Percentiles rank a stretch among this genome's conserved stretches.
phyloP scores from a whole-genome alignment of 1,140 invertebrate species.

The Drosophila sucinea region DNA sequence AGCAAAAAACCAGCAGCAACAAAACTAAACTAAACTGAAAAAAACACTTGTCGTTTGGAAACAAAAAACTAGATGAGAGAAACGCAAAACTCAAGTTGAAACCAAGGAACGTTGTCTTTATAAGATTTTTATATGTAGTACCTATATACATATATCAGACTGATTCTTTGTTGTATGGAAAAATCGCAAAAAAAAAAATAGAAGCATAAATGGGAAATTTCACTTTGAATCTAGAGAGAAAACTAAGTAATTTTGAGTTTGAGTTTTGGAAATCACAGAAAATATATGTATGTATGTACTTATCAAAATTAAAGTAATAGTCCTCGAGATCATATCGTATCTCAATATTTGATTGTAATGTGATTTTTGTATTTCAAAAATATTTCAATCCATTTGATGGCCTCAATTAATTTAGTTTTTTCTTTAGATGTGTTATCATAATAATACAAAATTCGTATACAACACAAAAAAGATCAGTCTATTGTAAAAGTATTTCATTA shows the following conservation, averaged over 20 bases:
- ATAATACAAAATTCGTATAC: background rate
- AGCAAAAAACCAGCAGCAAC: background rate
- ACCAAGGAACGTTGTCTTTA: background rate
- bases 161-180: conserved; percentile 10
- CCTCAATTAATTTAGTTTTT: background rate
- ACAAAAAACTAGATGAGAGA: background rate
- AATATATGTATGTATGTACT: too few species aligned
- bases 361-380: too few species aligned
- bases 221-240: conserved; percentile 3
- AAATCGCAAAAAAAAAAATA: background rate
- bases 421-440: background rate
- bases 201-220: background rate
- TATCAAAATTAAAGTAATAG: too few species aligned
- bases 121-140: background rate
- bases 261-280: background rate
- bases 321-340: too few species aligned
- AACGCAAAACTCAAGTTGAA: background rate
- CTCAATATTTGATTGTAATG: too few species aligned
- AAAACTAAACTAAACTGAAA: background rate
- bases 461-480: conserved; percentile 9
- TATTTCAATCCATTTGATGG: too few species aligned
- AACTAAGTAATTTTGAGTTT: background rate
- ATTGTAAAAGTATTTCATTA: conserved; percentile 13
- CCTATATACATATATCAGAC: conserved; percentile 6
- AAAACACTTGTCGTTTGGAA: background rate